Evolutionary conservation across 1,140 invertebrate species (phyloP).

Genomic region (Drosophila bocqueti): DNA sequence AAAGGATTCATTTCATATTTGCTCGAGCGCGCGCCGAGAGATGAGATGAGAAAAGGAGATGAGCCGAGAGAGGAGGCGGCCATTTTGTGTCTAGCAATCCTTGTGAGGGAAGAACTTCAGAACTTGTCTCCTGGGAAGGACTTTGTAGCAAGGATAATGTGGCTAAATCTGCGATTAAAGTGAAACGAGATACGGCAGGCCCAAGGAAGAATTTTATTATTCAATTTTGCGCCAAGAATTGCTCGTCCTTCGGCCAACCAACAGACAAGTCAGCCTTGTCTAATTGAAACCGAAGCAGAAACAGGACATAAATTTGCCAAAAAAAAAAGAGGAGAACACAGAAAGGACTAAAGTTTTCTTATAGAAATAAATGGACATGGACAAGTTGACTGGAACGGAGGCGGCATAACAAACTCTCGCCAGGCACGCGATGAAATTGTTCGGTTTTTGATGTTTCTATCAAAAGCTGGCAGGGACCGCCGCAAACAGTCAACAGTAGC

Average conservation of each 20-base stretch:
- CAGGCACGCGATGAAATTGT: constrained; percentile 72
- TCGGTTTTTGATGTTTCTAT: constrained; percentile 78
- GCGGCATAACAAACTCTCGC: constrained; percentile 75
- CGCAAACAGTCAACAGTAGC: constrained; percentile 22
- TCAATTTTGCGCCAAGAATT: constrained; percentile 22
- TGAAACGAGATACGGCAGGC: constrained; percentile 7
- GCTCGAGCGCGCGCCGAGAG: constrained; percentile 59
- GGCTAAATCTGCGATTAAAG: constrained; percentile 37
- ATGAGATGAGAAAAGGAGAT: constrained; percentile 11
- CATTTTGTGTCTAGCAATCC: constrained; percentile 59
- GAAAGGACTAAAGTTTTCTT: constrained; percentile 36
- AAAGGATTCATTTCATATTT: constrained; percentile 78
- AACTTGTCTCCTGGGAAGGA: constrained; percentile 8
- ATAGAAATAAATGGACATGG: constrained; percentile 63
- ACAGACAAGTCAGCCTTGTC: constrained; percentile 49
- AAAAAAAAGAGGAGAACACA: constrained; percentile 8
- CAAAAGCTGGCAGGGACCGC: constrained; percentile 41
- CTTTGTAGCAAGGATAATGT: constrained; percentile 1
- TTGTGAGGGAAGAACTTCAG: constrained; percentile 3
- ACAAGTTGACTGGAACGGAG: constrained; percentile 58
- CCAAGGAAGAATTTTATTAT: constrained; percentile 21
- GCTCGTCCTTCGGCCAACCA: constrained; percentile 22
- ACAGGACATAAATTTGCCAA: constrained; percentile 60
- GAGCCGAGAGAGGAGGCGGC: constrained; percentile 32
- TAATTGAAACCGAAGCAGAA: constrained; percentile 50